phyloP scores from a whole-genome alignment of 2,113 vertebrate genomes.

The Arenaria interpres region DNA sequence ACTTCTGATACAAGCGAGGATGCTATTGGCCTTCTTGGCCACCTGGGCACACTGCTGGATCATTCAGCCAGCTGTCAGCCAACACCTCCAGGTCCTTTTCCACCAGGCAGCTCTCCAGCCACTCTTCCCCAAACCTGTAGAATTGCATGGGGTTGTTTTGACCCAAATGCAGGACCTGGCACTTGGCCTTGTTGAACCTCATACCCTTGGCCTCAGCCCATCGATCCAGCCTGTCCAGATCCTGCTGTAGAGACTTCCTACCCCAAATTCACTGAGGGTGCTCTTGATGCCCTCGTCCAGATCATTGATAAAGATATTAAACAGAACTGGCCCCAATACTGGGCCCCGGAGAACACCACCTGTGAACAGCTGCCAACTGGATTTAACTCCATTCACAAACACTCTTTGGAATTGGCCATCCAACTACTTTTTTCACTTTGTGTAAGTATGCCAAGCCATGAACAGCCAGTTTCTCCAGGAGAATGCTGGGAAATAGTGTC shows the following conservation, averaged over 20 bases:
- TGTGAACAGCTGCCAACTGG: accelerated
- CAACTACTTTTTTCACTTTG: background rate
- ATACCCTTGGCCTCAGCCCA: background rate
- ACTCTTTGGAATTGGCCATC: background rate
- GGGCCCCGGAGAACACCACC: background rate
- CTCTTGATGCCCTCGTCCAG: accelerated
- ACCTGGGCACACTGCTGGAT: background rate
- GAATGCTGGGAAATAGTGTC: background rate
- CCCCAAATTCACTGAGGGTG: background rate
- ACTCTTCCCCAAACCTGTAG: background rate
- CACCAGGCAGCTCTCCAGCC: background rate
- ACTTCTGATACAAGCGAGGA: background rate
- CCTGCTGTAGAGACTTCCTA: background rate
- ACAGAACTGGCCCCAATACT: background rate
- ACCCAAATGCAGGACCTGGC: background rate
- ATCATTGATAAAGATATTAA: background rate
- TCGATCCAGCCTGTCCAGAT: background rate
- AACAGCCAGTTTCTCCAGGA: background rate
- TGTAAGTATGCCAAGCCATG: background rate
- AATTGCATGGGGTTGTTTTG: background rate
- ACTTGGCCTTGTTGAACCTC: background rate
- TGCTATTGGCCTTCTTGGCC: background rate
- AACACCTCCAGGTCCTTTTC: background rate
- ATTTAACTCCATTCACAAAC: background rate
- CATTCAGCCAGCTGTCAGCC: background rate